phyloP scores from a whole-genome alignment of 2,797 vertebrate species.

The Cyclopterus lumpus region DNA sequence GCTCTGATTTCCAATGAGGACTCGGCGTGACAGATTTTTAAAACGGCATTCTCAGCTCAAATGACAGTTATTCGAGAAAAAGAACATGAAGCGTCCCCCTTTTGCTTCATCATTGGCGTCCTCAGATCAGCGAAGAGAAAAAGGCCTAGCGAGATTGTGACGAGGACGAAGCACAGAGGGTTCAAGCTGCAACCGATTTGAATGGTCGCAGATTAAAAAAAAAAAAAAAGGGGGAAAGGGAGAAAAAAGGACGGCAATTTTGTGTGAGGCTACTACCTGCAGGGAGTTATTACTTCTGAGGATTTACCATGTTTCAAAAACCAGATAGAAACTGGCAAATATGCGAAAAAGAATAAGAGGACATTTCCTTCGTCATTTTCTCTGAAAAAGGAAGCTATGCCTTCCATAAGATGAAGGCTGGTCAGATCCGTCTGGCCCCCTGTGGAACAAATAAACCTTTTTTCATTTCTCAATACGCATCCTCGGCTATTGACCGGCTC shows the following conservation, averaged over 20 bases:
- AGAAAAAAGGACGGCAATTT: slow-evolving; percentile 30
- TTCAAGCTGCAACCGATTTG: slow-evolving; percentile 32
- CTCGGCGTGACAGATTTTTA: slow-evolving; percentile 20
- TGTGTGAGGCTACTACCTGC: slow-evolving; percentile 34
- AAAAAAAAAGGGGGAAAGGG: no score
- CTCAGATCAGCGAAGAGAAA: slow-evolving; percentile 17
- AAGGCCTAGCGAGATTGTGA: slow-evolving; percentile 35
- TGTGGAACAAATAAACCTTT: slow-evolving; percentile 57
- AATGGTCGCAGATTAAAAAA: slow-evolving; percentile 58
- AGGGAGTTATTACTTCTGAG: slow-evolving; percentile 29
- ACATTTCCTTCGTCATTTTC: slow-evolving; percentile 7
- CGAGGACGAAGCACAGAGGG: slow-evolving; percentile 18
- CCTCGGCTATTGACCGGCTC: slow-evolving; percentile 59
- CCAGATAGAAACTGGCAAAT: slow-evolving; percentile 17
- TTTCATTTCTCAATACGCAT: slow-evolving; percentile 52
- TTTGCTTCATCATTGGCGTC: neutral
- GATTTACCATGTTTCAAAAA: slow-evolving; percentile 26
- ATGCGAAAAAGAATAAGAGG: neutral
- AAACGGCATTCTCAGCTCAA: neutral
- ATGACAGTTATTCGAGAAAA: slow-evolving; percentile 20
- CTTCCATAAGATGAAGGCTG: slow-evolving; percentile 13
- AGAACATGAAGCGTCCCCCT: slow-evolving; percentile 12
- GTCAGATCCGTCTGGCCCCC: slow-evolving; percentile 44
- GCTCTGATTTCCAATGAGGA: neutral
- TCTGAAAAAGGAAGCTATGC: neutral